A percentile compares a stretch with the other conserved stretches of the same genome.
These are phyloP conservation scores for Ondatra zibethicus DNA, from an alignment of 2,113 vertebrate species.

Conservation along the genomic window DNA sequence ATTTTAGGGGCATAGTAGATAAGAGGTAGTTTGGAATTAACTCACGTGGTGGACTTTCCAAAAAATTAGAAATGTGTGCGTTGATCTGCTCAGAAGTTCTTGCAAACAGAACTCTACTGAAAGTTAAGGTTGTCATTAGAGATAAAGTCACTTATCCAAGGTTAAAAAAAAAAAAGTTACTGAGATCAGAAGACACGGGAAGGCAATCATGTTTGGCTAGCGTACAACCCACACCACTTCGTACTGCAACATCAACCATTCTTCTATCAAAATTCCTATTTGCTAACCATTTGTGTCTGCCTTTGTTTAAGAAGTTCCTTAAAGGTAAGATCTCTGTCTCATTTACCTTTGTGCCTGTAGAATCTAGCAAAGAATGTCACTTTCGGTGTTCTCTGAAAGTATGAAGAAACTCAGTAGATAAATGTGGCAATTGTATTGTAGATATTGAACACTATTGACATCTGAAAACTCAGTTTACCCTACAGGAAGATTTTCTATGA, in stretches of 20 bases:
- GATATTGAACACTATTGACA: not conserved
- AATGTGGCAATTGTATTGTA: not conserved
- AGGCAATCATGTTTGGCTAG: not conserved
- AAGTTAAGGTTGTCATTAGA: not conserved
- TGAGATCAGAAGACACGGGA: not conserved
- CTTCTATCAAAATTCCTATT: not conserved
- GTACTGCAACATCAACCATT: not conserved
- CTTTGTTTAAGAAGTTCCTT: not conserved
- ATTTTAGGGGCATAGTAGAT: rapidly evolving
- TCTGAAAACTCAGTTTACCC: not conserved
- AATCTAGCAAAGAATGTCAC: not conserved
- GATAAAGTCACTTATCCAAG: not conserved
- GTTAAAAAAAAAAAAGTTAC: not conserved
- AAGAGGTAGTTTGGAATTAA: not conserved
- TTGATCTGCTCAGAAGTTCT: not conserved
- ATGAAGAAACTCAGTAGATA: not conserved
- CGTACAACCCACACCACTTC: rapidly evolving
- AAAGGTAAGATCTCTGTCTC: not conserved
- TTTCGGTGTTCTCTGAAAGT: not conserved
- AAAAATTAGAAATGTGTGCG: not conserved
- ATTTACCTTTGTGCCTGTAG: not conserved
- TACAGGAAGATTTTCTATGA: not conserved
- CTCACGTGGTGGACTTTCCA: not conserved
- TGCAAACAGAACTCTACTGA: not conserved
- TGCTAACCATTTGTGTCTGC: not conserved